These are phyloP conservation scores for Buphagus erythrorhynchus DNA, from an alignment of 2,797 vertebrate species.

Conservation along the genomic window DNA sequence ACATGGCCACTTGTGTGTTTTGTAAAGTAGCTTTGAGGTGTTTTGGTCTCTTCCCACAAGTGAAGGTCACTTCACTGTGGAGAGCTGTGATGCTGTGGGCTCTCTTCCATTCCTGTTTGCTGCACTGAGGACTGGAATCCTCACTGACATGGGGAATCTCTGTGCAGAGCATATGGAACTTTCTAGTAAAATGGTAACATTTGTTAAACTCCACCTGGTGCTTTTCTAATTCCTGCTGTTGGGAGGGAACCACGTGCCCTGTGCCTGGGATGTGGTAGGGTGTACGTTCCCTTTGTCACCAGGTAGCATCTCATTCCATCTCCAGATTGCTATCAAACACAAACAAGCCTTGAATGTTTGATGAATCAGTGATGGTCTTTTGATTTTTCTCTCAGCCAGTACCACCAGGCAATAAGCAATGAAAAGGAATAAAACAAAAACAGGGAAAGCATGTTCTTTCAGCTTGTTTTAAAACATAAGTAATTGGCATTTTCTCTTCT, in stretches of 20 bases:
- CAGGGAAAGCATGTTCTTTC: slow-evolving; percentile 35
- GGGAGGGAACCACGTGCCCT: background rate
- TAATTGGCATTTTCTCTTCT: slow-evolving; percentile 68
- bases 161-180: background rate
- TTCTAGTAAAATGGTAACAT: background rate
- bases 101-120: background rate
- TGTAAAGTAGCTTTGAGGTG: background rate
- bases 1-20: background rate
- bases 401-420: slow-evolving; percentile 69
- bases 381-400: slow-evolving; percentile 72
- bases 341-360: slow-evolving; percentile 63
- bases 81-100: rapidly evolving
- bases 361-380: slow-evolving; percentile 69
- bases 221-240: background rate
- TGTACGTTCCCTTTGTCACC: background rate
- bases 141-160: background rate
- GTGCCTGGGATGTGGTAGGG: background rate
- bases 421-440: background rate
- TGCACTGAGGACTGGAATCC: background rate
- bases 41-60: background rate
- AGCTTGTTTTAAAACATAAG: slow-evolving; percentile 73
- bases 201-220: background rate
- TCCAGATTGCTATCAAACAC: slow-evolving; percentile 72
- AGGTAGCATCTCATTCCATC: slow-evolving; percentile 2
- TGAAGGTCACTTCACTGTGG: background rate